Conservation (phyloP, 2,888 invertebrate species). For the Dyspetes luteomarginatus region DNA sequence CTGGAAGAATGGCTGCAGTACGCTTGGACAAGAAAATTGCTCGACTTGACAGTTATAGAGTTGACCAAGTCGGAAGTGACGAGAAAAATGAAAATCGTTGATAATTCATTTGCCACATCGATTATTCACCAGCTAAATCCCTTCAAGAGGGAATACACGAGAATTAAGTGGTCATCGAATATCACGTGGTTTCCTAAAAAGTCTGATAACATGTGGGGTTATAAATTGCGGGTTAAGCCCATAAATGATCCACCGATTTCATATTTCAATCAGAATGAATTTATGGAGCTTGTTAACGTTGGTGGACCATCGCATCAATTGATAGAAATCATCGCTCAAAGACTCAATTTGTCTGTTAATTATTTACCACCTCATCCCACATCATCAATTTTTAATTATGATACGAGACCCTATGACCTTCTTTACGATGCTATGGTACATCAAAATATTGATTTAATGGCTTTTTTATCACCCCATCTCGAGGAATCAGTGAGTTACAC, state of each 20-base stretch:
- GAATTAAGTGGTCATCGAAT: constrained; percentile 11
- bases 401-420: background rate
- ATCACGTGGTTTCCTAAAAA: constrained; percentile 67
- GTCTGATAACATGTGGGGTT: constrained; percentile 63
- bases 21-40: constrained; percentile 51
- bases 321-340: background rate
- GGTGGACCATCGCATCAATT: constrained; percentile 37
- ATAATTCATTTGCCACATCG: background rate
- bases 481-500: background rate
- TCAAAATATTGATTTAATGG: constrained; percentile 49
- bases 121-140: constrained; percentile 65
- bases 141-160: constrained; percentile 46
- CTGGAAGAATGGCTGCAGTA: constrained; percentile 49
- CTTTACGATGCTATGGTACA: constrained; percentile 2
- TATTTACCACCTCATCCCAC: background rate
- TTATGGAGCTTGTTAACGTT: background rate
- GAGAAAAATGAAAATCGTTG: background rate
- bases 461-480: constrained; percentile 6
- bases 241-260: constrained; percentile 19
- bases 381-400: background rate
- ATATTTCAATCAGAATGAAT: background rate
- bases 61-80: background rate
- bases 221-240: constrained; percentile 51
- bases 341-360: constrained; percentile 64
- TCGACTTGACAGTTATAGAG: constrained; percentile 59